Percentiles rank a stretch among this genome's conserved stretches.
These are phyloP conservation scores for Hydropsyche betteni DNA, from an alignment of 2,888 invertebrate genomes.

Conservation along the genomic window DNA sequence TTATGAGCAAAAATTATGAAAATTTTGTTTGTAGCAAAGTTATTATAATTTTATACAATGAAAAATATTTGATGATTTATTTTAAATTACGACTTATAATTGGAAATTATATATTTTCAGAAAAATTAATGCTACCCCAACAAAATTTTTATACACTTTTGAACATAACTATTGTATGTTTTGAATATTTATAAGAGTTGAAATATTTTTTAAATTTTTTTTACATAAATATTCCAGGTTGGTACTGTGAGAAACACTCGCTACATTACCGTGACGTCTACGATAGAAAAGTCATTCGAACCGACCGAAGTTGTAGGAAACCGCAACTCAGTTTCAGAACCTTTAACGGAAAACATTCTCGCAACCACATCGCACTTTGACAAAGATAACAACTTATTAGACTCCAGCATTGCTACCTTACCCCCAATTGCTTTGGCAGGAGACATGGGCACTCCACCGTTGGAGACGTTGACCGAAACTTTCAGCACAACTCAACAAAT, in stretches of 20 bases:
- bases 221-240: slow-evolving; percentile 67
- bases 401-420: slow-evolving; percentile 84
- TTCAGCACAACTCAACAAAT: slow-evolving; percentile 91
- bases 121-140: too few species aligned
- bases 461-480: slow-evolving; percentile 89
- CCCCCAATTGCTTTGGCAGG: slow-evolving; percentile 80
- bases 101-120: too few species aligned
- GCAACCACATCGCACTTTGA: slow-evolving; percentile 80
- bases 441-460: slow-evolving; percentile 83
- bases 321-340: slow-evolving; percentile 74
- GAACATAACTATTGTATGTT: too few species aligned
- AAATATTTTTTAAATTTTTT: neutral
- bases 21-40: slow-evolving; percentile 16
- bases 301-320: slow-evolving; percentile 65
- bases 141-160: too few species aligned
- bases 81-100: too few species aligned
- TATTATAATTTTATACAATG: too few species aligned
- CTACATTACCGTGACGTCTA: slow-evolving; percentile 87
- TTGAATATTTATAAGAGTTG: neutral
- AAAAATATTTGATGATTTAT: too few species aligned
- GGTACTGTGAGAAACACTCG: slow-evolving; percentile 88
- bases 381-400: slow-evolving; percentile 72
- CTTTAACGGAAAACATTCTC: slow-evolving; percentile 87
- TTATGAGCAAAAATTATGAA: slow-evolving; percentile 7
- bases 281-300: slow-evolving; percentile 81